A percentile compares a stretch with the other conserved stretches of the same genome.
Evolutionary conservation across 2,797 vertebrate species (phyloP).

Genomic region (Clangula hyemalis): DNA sequence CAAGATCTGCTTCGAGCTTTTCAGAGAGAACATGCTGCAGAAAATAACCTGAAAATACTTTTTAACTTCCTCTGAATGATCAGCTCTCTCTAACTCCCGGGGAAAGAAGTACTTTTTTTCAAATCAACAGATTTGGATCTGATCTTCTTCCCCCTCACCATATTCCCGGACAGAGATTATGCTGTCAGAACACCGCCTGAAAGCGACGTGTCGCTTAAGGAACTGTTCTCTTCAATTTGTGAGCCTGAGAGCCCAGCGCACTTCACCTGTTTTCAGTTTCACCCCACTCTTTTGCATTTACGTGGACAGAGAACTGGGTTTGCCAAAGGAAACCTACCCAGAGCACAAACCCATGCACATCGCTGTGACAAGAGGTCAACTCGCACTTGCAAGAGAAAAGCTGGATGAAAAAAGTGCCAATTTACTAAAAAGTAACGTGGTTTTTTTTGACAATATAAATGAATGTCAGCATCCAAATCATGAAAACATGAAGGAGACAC

Average conservation of each 20-base stretch:
- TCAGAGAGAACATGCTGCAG: not conserved
- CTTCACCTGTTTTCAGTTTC: not conserved
- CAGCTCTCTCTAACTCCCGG: not conserved
- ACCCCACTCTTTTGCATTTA: not conserved
- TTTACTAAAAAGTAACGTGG: not conserved
- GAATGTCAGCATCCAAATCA: not conserved
- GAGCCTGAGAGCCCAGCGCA: not conserved
- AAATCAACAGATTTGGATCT: not conserved
- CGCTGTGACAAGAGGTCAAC: not conserved
- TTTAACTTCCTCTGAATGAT: not conserved
- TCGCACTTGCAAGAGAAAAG: not conserved
- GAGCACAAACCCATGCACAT: not conserved
- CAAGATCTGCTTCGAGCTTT: not conserved
- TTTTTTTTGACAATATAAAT: not conserved
- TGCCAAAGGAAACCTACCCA: not conserved
- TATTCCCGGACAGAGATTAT: not conserved
- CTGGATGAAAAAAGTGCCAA: not conserved
- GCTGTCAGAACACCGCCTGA: not conserved
- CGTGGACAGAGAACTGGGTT: not conserved
- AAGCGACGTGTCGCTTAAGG: not conserved
- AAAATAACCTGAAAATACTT: conserved; percentile 29
- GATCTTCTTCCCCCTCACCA: not conserved
- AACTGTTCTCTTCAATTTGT: not conserved
- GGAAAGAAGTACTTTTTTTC: not conserved
- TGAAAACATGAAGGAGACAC: not conserved